Evolutionary conservation across 2,797 vertebrate species (phyloP), one percentile per base, ranked within the genome.

Genomic region (Furcifer pardalis): DNA sequence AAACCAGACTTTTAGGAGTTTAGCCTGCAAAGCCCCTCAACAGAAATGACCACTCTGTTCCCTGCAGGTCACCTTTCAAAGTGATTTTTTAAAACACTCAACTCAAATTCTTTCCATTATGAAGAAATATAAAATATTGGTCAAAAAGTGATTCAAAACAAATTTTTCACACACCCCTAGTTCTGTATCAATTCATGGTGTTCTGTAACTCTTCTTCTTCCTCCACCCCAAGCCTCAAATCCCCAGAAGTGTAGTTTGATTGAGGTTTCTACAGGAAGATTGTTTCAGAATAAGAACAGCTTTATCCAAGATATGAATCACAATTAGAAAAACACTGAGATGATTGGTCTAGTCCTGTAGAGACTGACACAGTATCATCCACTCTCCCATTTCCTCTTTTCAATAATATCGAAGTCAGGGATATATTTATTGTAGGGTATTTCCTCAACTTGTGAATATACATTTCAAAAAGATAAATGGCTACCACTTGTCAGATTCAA

Each of bases 371-470:
- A 84, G 49, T 46, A 87, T 78, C 86, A 74, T 27, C 9, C 56
- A 23, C 78, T 77, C 60, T 30, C 0, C 0, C 1, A 79, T 88
- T 79, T 89, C 74, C 37, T 79, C 40, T 72, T 80, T 83, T 46
- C 27, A 32, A 42, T 30, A 59, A 37, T 78, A 81, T 21, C 81
- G 87, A 89, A 80, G 91, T 4, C 93, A 92, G 85, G 82, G 30
- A 52, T 91, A 73, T 81, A 77, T 85, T 90, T 84, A 89, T 52
- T 81, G 19, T n/a, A 0, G 62, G 30, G 40, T 32, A 0, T 42
- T 52, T 83, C 86, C 83, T 73, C 79, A 1, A 1, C 10, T 0
- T 1, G 59, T 84, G 88, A 88, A 72, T 66, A 82, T 2, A 69
- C 77, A 46, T 52, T 90, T 93, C 83, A 84, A 78, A 6, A 0